Percentiles rank a stretch among this genome's conserved stretches.
Evolutionary conservation across 2,797 vertebrate genomes (phyloP).

Genomic region (Mormyrops attenuatus): DNA sequence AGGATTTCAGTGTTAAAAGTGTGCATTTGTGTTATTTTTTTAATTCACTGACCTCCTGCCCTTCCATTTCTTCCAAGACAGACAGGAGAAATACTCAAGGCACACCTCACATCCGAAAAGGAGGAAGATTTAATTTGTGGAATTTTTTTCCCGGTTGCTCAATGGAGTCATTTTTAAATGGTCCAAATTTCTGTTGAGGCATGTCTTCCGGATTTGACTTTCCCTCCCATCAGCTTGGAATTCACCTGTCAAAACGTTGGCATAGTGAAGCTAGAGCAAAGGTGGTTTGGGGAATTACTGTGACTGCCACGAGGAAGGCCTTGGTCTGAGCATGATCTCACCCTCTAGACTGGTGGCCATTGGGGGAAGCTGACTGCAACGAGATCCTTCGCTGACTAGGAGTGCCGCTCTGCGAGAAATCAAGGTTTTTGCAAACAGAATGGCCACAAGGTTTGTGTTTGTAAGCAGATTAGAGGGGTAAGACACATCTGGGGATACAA

Average conservation of each 20-base stretch:
- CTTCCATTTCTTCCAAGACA: slow-evolving; percentile 52
- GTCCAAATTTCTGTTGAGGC: slow-evolving; percentile 66
- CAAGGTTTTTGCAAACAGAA: neutral
- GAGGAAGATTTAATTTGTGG: slow-evolving; percentile 65
- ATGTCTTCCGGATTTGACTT: slow-evolving; percentile 60
- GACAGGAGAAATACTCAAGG: slow-evolving; percentile 59
- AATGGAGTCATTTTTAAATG: slow-evolving; percentile 51
- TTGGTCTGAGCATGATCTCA: slow-evolving; percentile 50
- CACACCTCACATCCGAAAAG: slow-evolving; percentile 65
- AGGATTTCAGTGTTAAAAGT: neutral
- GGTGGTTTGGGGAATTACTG: slow-evolving; percentile 24
- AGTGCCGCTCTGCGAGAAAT: neutral
- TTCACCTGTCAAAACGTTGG: slow-evolving; percentile 70
- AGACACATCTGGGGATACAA: neutral
- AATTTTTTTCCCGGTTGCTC: slow-evolving; percentile 51
- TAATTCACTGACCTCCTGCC: slow-evolving; percentile 50
- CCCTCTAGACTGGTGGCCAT: slow-evolving; percentile 23
- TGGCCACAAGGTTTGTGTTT: neutral
- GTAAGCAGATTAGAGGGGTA: neutral
- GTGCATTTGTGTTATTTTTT: neutral
- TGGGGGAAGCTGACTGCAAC: slow-evolving; percentile 40
- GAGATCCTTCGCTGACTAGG: neutral
- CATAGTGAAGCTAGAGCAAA: slow-evolving; percentile 23
- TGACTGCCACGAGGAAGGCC: slow-evolving; percentile 39
- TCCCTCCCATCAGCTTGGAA: slow-evolving; percentile 46